Base-by-base conservation (phyloP, 2,113 vertebrate genomes). In the Phocoena sinus region DNA sequence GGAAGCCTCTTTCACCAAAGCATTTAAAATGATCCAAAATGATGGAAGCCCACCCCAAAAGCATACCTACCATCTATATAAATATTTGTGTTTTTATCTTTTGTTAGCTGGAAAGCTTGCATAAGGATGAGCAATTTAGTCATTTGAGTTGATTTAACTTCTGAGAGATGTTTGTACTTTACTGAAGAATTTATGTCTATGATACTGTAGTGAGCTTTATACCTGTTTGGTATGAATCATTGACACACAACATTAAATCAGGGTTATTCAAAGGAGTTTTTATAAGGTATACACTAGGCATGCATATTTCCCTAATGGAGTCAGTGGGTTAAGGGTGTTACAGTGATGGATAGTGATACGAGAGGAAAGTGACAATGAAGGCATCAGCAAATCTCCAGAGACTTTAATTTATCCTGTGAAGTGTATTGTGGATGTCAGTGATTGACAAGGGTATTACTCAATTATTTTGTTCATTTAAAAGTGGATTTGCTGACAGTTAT, bases 391-490 rank as follows among this genome's bases (percentile, higher is more conserved):
- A 87, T 83, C 20, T 93, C 41, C 36, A 47, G 58, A 71, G 81
- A 84, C 20, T 70, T 81, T 53, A 70, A 31, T 95, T 94, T 71
- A 96, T 36, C 31, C 33, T 77, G 3, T 84, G 60, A 83, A 71
- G 36, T 73, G 36, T 93, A 91, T 77, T 89, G 28, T 36, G 38
- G 8, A 73, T 92, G 23, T 90, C 63, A 85, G 4, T 94, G 85
- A 92, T 63, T 96, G 96, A 92, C 38, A 76, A 94, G 20, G 31
- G 8, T 84, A 90, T 63, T 94, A 84, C 36, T 86, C 73, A 84
- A 65, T 33, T 86, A 56, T 68, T 76, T 63, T 84, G 18, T 68
- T 91, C 6, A 63, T 85, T 95, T 84, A 92, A 94, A 90, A 92
- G 20, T 77, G 53, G 6, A n/a, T 86, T 94, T 93, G 31, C 94